These are phyloP conservation scores for Nasonovia ribisnigri DNA, from an alignment of 2,888 invertebrate genomes.

Conservation along the genomic window DNA sequence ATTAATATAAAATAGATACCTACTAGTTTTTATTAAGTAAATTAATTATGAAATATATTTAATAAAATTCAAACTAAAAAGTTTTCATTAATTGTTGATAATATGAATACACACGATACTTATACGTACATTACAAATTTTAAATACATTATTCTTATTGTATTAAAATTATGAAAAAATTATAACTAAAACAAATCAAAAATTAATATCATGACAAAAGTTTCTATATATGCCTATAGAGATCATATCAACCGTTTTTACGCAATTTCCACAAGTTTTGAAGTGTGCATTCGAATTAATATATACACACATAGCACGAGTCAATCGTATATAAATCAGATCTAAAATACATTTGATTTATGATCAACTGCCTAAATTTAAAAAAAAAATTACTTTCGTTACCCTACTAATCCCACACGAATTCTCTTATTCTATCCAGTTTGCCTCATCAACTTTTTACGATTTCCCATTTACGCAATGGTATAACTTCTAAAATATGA, in stretches of 20 bases:
- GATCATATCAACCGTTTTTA: background rate
- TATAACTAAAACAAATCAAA: background rate
- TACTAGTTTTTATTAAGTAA: background rate
- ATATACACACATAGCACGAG: background rate
- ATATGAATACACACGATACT: background rate
- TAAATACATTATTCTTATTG: background rate
- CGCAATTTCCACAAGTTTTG: background rate
- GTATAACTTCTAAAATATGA: slow-evolving; percentile 57
- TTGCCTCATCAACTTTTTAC: slow-evolving; percentile 11
- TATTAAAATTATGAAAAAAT: background rate
- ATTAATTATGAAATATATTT: background rate
- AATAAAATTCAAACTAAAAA: background rate
- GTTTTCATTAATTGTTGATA: background rate
- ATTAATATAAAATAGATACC: background rate
- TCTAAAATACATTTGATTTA: background rate
- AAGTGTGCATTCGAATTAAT: background rate
- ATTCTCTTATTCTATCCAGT: slow-evolving; percentile 31
- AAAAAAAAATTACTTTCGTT: background rate
- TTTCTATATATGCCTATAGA: background rate
- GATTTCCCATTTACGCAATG: slow-evolving; percentile 17
- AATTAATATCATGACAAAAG: background rate
- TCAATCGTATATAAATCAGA: background rate
- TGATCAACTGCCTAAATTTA: background rate
- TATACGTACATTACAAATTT: background rate
- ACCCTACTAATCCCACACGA: background rate